phyloP scores from a whole-genome alignment of 2,797 vertebrate species.

The Microchirus variegatus region DNA sequence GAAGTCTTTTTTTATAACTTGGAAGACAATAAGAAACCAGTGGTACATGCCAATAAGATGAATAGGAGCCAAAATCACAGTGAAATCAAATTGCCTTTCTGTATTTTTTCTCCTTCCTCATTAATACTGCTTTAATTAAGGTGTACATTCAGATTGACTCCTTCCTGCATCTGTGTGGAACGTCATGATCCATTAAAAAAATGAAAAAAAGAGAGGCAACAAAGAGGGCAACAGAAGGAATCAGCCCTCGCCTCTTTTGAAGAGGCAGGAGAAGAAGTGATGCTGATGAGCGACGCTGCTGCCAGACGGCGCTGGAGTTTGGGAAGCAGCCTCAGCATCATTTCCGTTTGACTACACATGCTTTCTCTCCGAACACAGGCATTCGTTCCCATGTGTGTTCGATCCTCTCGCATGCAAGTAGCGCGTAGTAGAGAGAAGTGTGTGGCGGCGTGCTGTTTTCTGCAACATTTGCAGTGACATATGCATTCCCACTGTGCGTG shows the following conservation, averaged over 20 bases:
- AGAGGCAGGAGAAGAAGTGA: constrained; percentile 62
- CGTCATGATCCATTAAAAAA: constrained; percentile 1
- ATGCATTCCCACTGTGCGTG: constrained; percentile 47
- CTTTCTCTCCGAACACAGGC: constrained; percentile 21
- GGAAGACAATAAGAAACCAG: neutral
- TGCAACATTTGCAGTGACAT: constrained; percentile 39
- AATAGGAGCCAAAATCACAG: constrained; percentile 2
- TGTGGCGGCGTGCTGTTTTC: constrained; percentile 27
- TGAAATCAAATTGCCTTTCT: neutral
- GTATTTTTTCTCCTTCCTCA: constrained; percentile 27
- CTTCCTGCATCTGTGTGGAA: constrained; percentile 27
- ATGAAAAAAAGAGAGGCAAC: constrained; percentile 2
- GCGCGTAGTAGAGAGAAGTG: constrained; percentile 3
- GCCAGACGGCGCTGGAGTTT: constrained; percentile 41
- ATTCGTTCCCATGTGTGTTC: constrained; percentile 3
- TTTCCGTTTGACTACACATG: constrained; percentile 38
- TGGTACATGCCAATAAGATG: neutral
- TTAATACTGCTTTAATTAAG: constrained; percentile 23
- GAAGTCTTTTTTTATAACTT: neutral
- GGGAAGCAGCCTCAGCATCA: constrained; percentile 15
- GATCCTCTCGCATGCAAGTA: constrained; percentile 14
- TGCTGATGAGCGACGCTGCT: constrained; percentile 55
- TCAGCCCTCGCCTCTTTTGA: constrained; percentile 31
- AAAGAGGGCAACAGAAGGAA: constrained; percentile 44
- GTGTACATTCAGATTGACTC: constrained; percentile 45